Evolutionary conservation across 1,140 invertebrate species (phyloP), one percentile per base, ranked within the genome.

Genomic region (Adelges cooleyi): DNA sequence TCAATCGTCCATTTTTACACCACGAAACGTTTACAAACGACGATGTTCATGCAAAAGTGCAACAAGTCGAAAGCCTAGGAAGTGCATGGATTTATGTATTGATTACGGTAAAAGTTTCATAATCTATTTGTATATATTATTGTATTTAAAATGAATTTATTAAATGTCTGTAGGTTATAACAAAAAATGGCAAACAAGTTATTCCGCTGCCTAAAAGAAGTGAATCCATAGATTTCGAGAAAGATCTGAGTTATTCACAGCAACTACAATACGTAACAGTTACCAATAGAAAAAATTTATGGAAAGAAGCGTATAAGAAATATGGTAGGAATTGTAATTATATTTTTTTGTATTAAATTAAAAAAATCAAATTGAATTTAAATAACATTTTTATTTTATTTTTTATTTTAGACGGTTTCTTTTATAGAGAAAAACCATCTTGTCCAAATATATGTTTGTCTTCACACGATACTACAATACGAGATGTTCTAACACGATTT

Each of bases 231-330:
- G 71, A 77, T 42, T 67, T 56, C 25, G 82, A 84, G 65, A 71
- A 78, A 15, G 81, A 86, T 13, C 76, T 90, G 17, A 82, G 84
- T 20, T 89, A 85, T 72, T 80, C 85, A 9, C 86, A 90, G 75
- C 77, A 89, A 40, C 76, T 90, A 15, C 84, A 86, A 71, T 89
- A 89, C 79, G 84, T 90, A 65, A 81, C 85, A 0, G 82, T 87
- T 72, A 86, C 80, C 33, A 91, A 90, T 77, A 86, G 87, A 71
- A 82, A 84, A 71, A 89, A 87, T 75, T 76, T 90, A 56, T 91
- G 88, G 89, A 89, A 89, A 73, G 82, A 88, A 70, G 82, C 85
- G 6, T 88, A 86, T 71, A 88, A 87, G 71, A 88, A 86, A 77
- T 87, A 87, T 76, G 81, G 77, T 11, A 6, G 5, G 29, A 33